Evolutionary conservation across 2,888 invertebrate species (phyloP).

Genomic region (Drosophila neotestacea): DNA sequence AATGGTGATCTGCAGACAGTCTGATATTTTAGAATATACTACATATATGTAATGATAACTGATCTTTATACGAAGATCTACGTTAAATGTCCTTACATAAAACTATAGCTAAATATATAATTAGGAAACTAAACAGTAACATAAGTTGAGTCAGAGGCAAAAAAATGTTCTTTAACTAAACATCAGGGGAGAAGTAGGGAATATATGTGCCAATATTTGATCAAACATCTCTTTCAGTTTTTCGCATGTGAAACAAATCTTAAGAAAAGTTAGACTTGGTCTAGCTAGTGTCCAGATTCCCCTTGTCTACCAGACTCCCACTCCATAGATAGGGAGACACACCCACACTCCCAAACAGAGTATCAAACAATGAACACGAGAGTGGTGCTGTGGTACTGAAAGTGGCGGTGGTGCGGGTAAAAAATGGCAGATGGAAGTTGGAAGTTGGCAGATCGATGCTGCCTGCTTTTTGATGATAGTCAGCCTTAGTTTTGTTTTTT

Average conservation of each 20-base stretch:
- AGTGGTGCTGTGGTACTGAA: slow-evolving; percentile 45
- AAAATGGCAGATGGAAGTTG: slow-evolving; percentile 48
- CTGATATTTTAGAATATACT: no score
- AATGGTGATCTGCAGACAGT: no score
- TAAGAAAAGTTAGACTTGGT: neutral
- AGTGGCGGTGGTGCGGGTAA: slow-evolving; percentile 30
- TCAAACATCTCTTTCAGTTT: neutral
- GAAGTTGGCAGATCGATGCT: slow-evolving; percentile 66
- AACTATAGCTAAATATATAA: no score
- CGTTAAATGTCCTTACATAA: no score
- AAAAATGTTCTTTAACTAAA: neutral
- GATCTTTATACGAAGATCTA: no score
- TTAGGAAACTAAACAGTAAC: no score
- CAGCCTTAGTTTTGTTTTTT: slow-evolving; percentile 49
- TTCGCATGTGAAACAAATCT: slow-evolving; percentile 26
- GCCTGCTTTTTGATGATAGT: slow-evolving; percentile 71
- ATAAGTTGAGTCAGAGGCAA: neutral
- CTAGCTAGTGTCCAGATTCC: slow-evolving; percentile 13
- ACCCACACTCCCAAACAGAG: slow-evolving; percentile 36
- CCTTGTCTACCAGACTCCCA: slow-evolving; percentile 21
- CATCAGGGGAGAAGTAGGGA: neutral
- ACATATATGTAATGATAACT: no score
- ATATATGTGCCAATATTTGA: no score
- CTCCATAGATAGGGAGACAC: slow-evolving; percentile 2
- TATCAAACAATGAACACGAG: slow-evolving; percentile 65